These are phyloP conservation scores for Brachypterus glaber DNA, from an alignment of 2,888 invertebrate species.

Conservation along the genomic window DNA sequence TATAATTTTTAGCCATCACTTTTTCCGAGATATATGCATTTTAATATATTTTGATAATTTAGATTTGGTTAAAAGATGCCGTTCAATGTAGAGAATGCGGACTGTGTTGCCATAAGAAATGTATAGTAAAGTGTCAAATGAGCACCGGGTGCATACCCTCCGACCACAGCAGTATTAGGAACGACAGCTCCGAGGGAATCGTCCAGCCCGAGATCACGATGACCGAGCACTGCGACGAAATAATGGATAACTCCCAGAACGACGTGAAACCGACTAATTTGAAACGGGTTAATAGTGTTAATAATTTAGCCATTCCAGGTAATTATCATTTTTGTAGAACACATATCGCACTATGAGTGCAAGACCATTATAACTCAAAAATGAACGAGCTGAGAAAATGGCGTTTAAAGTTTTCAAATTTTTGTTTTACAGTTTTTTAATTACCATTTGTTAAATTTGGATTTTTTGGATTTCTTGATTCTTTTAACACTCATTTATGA, in stretches of 20 bases:
- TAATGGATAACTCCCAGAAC: slow-evolving; percentile 21
- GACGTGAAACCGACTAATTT: slow-evolving; percentile 41
- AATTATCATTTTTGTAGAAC: too few species aligned
- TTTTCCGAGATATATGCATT: too few species aligned
- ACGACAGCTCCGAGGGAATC: slow-evolving; percentile 25
- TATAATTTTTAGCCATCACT: too few species aligned
- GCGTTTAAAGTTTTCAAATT: too few species aligned
- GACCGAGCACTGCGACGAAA: slow-evolving; percentile 36
- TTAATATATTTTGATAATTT: slow-evolving; percentile 12
- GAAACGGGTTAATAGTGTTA: slow-evolving; percentile 62
- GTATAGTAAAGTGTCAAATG: slow-evolving; percentile 76
- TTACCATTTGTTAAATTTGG: too few species aligned
- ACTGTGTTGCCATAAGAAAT: slow-evolving; percentile 93
- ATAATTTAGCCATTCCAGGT: slow-evolving; percentile 57
- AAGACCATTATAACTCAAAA: too few species aligned
- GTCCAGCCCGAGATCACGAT: slow-evolving; percentile 43
- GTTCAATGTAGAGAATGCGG: slow-evolving; percentile 84
- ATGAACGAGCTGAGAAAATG: too few species aligned
- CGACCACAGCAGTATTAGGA: slow-evolving; percentile 22
- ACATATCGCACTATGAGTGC: too few species aligned
- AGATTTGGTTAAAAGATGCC: slow-evolving; percentile 96
- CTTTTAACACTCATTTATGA: too few species aligned
- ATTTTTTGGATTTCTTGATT: too few species aligned
- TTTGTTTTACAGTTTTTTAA: too few species aligned
- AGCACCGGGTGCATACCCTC: slow-evolving; percentile 49